A percentile compares a stretch with the other conserved stretches of the same genome.
phyloP scores from a whole-genome alignment of 2,113 vertebrate genomes.

The Salvelinus sp. region DNA sequence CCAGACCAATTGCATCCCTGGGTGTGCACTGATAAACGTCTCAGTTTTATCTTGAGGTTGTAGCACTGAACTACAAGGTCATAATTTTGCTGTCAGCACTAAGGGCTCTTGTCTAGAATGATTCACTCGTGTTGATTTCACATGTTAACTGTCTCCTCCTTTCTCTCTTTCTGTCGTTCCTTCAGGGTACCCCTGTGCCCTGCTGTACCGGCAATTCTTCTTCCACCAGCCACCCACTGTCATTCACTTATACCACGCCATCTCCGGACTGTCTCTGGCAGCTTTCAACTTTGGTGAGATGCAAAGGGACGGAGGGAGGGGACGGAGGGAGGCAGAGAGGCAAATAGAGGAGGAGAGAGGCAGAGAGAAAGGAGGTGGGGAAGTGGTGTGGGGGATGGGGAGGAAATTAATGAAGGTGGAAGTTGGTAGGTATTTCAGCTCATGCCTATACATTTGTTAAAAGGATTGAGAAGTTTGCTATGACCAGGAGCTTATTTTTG shows the following conservation, averaged over 20 bases:
- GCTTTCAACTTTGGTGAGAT: constrained; percentile 97
- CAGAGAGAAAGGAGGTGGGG: background rate
- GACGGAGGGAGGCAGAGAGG: background rate
- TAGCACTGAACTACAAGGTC: constrained; percentile 28
- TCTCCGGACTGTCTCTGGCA: constrained; percentile 89
- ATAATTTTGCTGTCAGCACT: background rate
- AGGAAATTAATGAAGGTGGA: background rate
- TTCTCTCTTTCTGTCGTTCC: constrained; percentile 28
- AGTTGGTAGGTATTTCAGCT: background rate
- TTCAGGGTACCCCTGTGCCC: constrained; percentile 90
- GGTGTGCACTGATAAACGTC: background rate
- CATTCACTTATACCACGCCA: constrained; percentile 86
- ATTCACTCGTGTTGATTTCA: constrained; percentile 7
- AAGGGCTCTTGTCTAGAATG: constrained; percentile 9
- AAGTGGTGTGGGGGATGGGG: background rate
- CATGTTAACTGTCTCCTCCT: constrained; percentile 16
- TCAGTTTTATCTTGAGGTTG: background rate
- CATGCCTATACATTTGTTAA: background rate
- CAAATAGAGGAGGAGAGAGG: background rate
- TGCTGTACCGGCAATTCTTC: constrained; percentile 87
- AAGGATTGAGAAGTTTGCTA: too few species aligned
- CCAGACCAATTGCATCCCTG: too few species aligned
- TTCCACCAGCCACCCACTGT: constrained; percentile 86
- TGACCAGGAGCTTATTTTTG: background rate
- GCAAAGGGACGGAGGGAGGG: background rate